phyloP scores from a whole-genome alignment of 2,888 invertebrate species.

The Harpagoxenus sublaevis region DNA sequence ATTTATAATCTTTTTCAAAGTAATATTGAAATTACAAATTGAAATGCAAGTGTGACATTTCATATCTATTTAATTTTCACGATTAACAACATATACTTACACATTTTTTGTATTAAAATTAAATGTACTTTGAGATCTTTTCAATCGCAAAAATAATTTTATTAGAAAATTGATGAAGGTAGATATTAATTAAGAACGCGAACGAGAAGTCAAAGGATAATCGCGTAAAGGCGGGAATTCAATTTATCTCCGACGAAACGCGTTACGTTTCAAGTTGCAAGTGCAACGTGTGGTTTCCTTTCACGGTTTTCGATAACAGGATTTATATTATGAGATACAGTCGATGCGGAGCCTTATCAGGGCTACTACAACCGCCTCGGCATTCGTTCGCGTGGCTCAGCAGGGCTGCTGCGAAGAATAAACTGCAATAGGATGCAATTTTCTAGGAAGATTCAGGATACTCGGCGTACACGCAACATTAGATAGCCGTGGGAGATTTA shows the following conservation, averaged over 20 bases:
- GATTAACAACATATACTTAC: neutral
- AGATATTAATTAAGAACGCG: conserved; percentile 40
- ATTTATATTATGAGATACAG: conserved; percentile 53
- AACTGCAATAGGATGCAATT: conserved; percentile 57
- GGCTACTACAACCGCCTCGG: conserved; percentile 18
- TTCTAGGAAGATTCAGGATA: conserved; percentile 67
- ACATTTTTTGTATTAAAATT: neutral
- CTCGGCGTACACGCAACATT: conserved; percentile 63
- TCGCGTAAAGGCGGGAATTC: conserved; percentile 35
- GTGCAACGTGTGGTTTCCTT: conserved; percentile 39
- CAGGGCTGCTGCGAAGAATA: conserved; percentile 57
- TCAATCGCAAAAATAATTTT: neutral
- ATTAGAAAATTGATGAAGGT: neutral
- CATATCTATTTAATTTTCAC: neutral
- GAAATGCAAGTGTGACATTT: neutral
- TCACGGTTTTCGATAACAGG: conserved; percentile 59
- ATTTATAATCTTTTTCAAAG: neutral
- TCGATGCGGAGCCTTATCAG: conserved; percentile 39
- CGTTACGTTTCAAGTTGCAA: conserved; percentile 39
- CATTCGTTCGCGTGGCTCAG: conserved; percentile 32
- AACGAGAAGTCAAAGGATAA: conserved; percentile 9
- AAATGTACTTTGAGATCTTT: neutral
- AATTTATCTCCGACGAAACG: conserved; percentile 43
- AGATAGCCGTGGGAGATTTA: conserved; percentile 65
- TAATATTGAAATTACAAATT: neutral